A percentile compares a stretch with the other conserved stretches of the same genome.
phyloP scores from a whole-genome alignment of 2,113 vertebrate genomes.

The Syngnathus typhle region DNA sequence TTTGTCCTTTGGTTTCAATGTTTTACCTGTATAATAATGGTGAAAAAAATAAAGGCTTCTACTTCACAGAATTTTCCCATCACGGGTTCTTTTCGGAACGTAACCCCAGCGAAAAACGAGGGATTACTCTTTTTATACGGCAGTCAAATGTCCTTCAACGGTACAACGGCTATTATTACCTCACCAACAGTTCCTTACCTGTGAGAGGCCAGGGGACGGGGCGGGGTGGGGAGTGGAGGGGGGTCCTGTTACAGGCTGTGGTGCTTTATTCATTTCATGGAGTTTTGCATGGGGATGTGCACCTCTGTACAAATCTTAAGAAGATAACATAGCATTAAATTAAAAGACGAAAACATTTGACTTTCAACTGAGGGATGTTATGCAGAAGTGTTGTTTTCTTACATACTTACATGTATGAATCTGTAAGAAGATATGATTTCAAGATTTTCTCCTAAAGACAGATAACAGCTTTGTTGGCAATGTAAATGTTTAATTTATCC shows the following conservation, averaged over 20 bases:
- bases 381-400: background rate
- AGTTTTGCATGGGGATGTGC: conserved; percentile 87
- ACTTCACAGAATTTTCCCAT: no score
- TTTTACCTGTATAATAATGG: no score
- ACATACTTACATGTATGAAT: conserved; percentile 48
- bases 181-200: conserved; percentile 69
- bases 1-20: no score
- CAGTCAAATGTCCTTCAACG: background rate
- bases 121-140: background rate
- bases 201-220: conserved; percentile 91
- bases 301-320: conserved; percentile 59
- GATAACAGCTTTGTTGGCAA: background rate
- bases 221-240: conserved; percentile 85
- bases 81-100: no score
- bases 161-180: background rate
- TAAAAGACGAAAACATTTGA: background rate
- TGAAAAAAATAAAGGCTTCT: no score
- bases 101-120: no score
- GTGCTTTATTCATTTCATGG: conserved; percentile 99
- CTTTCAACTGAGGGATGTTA: background rate
- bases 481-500: background rate
- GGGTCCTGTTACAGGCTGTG: conserved; percentile 93
- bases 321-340: background rate
- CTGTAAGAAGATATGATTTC: background rate
- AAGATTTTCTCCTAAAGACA: background rate